Percentiles rank a stretch among this genome's conserved stretches.
phyloP scores from a whole-genome alignment of 1,140 invertebrate species.

The Ceratina australensis region DNA sequence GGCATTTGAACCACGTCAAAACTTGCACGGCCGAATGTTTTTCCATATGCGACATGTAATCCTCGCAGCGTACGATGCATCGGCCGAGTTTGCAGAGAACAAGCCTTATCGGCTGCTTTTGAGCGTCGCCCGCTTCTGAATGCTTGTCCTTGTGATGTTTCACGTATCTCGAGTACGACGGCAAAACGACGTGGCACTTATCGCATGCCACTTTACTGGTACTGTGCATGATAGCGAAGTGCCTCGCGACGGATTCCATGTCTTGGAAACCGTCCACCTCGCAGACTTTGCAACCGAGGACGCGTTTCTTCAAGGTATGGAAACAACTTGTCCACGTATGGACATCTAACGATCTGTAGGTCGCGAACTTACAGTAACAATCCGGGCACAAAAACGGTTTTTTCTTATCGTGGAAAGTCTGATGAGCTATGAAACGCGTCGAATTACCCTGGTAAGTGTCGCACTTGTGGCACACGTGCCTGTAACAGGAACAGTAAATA shows the following conservation, averaged over 20 bases:
- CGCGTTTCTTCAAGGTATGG: slow-evolving; percentile 63
- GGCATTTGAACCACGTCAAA: slow-evolving; percentile 71
- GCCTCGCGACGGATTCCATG: slow-evolving; percentile 69
- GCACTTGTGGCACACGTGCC: slow-evolving; percentile 71
- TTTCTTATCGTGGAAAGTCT: slow-evolving; percentile 69
- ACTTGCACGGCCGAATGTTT: slow-evolving; percentile 63
- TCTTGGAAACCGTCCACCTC: slow-evolving; percentile 72
- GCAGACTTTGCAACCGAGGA: slow-evolving; percentile 70
- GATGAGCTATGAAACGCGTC: slow-evolving; percentile 63
- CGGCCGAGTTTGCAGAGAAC: slow-evolving; percentile 67
- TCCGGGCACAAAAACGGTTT: slow-evolving; percentile 69
- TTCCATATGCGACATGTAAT: slow-evolving; percentile 66
- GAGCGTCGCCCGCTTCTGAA: neutral
- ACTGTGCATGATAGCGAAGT: slow-evolving; percentile 70
- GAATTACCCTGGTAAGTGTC: slow-evolving; percentile 64
- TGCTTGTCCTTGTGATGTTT: slow-evolving; percentile 65
- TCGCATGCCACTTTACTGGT: slow-evolving; percentile 63
- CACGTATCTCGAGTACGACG: slow-evolving; percentile 57
- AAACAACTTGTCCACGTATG: slow-evolving; percentile 74
- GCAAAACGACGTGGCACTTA: slow-evolving; percentile 63
- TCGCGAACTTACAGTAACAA: slow-evolving; percentile 61
- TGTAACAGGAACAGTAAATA: slow-evolving; percentile 70
- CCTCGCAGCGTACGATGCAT: slow-evolving; percentile 62
- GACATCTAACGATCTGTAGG: slow-evolving; percentile 60
- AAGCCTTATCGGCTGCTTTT: slow-evolving; percentile 49